Percentiles rank a stretch among this genome's conserved stretches.
Conservation (phyloP, 2,797 vertebrate genomes). For the Malacoctenus gilli region DNA sequence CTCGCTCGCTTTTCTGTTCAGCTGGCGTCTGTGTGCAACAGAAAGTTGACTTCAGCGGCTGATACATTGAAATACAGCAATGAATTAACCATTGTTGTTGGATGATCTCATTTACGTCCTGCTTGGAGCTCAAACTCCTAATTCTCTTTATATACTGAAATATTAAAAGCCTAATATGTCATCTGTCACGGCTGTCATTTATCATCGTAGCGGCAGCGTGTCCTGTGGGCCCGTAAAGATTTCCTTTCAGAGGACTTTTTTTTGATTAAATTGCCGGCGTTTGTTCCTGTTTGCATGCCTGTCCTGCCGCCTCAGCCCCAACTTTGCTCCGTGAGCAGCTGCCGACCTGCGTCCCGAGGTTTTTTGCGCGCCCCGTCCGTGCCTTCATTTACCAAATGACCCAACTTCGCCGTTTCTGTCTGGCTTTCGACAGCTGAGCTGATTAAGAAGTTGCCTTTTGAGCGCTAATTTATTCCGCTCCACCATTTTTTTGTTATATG, state of each 20-base stretch:
- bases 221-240: slow-evolving; percentile 66
- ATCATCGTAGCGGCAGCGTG: slow-evolving; percentile 62
- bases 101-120: slow-evolving; percentile 65
- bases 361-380: slow-evolving; percentile 57
- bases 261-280: slow-evolving; percentile 68
- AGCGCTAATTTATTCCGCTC: slow-evolving; percentile 79
- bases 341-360: slow-evolving; percentile 49
- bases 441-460: slow-evolving; percentile 84
- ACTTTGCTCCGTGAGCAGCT: slow-evolving; percentile 65
- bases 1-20: slow-evolving; percentile 9
- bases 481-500: slow-evolving; percentile 71
- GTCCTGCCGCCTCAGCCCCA: slow-evolving; percentile 54
- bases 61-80: slow-evolving; percentile 47
- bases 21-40: slow-evolving; percentile 21
- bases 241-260: slow-evolving; percentile 62
- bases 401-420: slow-evolving; percentile 69
- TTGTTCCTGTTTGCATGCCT: slow-evolving; percentile 67
- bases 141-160: slow-evolving; percentile 75
- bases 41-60: slow-evolving; percentile 52
- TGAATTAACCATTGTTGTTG: slow-evolving; percentile 78
- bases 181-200: slow-evolving; percentile 71
- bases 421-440: slow-evolving; percentile 78
- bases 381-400: slow-evolving; percentile 71
- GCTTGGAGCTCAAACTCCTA: slow-evolving; percentile 68
- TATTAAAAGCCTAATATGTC: slow-evolving; percentile 81